Evolutionary conservation across 2,888 invertebrate genomes (phyloP).

Genomic region (Spicauda simplicius): DNA sequence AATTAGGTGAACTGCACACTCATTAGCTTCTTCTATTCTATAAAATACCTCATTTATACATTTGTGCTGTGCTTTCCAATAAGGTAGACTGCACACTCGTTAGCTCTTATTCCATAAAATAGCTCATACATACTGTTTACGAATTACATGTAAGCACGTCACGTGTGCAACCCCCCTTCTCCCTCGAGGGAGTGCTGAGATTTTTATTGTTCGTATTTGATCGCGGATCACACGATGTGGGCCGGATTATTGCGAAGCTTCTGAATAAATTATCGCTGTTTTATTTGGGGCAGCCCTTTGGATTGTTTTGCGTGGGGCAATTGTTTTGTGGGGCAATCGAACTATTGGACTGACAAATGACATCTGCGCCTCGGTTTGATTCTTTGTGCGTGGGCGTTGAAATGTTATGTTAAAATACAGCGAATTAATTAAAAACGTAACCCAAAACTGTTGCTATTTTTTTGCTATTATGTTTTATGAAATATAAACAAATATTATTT

Average conservation of each 20-base stretch:
- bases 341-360: constrained; percentile 41
- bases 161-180: constrained; percentile 31
- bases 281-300: constrained; percentile 48
- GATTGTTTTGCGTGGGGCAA: constrained; percentile 28
- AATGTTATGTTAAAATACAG: background rate
- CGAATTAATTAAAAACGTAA: too few relatives aligned
- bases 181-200: constrained; percentile 58
- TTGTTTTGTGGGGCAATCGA: constrained; percentile 44
- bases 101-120: too few relatives aligned
- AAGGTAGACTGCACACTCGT: too few relatives aligned
- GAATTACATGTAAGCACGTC: constrained; percentile 3
- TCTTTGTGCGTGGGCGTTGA: constrained; percentile 29
- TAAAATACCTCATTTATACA: background rate
- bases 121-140: background rate
- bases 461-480: too few relatives aligned
- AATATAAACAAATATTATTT: too few relatives aligned
- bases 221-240: constrained; percentile 54
- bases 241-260: constrained; percentile 60
- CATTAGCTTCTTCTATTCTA: too few relatives aligned
- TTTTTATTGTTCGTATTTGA: constrained; percentile 72
- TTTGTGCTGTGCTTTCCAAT: too few relatives aligned
- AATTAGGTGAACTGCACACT: too few relatives aligned
- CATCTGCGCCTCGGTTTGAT: constrained; percentile 37
- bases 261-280: constrained; percentile 71
- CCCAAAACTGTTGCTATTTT: too few relatives aligned